Evolutionary conservation across 1,140 invertebrate species (phyloP), one percentile per base, ranked within the genome.

Genomic region (Babylonia areolata): DNA sequence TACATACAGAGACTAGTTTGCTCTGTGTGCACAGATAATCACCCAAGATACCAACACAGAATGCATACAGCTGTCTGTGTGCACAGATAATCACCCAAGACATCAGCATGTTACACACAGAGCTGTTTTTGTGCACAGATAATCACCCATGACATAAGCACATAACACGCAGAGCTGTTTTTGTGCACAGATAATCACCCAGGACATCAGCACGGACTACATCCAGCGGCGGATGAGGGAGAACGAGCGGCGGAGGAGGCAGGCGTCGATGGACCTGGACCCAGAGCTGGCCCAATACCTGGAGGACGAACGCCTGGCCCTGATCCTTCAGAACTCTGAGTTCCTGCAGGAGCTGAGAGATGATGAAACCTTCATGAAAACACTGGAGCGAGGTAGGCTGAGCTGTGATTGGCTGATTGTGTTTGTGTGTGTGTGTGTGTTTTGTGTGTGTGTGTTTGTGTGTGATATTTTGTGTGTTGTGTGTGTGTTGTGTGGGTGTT

Each of bases 321-420:
- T 98, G 84, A 97, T 98, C 94, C 94, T 98, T 80, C 97, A 98
- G 93, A 98, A 98, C 92, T 97, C 98, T 93, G 97, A 98, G 94
- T 98, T 98, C 91, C 97, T 98, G 96, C 96, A 97, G 69, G 97
- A 98, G 92, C 94, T 98, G 42, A 95, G 97, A 86, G 96, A 96
- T 95, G 98, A 98, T 93, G 96, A 97, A 93, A 97, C 98, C 91
- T 98, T 98, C 92, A 96, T 98, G 94, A 96, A 96, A 58, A 97
- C 97, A 5, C 94, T 98, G 75, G 97, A 98, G 92, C 90, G 89
- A 91, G 94, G 94, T 94, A 80, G 64, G 81, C 35, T 42, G 31
- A 82, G n/a, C 39, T 71, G 33, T 83, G 28, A 31, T 37, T 78
- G 20, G 6, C 3, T 12, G 46, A 12, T 9, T 51, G 46, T 51